phyloP scores from a whole-genome alignment of 2,113 vertebrate genomes.

The Eurypyga helias region DNA sequence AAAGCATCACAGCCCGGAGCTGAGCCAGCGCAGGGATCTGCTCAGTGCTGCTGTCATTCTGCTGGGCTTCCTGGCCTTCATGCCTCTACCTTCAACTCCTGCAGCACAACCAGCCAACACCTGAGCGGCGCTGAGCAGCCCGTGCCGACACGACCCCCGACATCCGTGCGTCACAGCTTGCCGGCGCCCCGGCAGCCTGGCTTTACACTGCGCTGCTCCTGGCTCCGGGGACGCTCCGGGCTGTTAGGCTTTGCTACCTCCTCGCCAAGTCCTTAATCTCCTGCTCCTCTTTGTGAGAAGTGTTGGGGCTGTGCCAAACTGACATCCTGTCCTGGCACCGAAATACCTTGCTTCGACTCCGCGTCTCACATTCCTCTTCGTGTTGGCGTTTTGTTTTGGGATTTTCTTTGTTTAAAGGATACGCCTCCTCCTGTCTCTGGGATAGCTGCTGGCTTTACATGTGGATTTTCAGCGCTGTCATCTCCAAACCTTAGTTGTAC shows the following conservation, averaged over 20 bases:
- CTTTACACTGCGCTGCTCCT: neutral
- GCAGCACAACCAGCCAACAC: neutral
- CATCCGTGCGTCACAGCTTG: neutral
- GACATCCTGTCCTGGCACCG: neutral
- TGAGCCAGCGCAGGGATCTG: neutral
- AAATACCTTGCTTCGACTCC: neutral
- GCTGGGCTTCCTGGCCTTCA: neutral
- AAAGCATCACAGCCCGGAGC: neutral
- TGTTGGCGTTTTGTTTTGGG: neutral
- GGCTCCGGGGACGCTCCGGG: neutral
- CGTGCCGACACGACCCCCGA: accelerated
- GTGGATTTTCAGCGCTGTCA: neutral
- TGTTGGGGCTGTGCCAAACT: neutral
- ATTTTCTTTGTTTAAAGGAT: neutral
- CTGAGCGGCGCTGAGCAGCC: neutral
- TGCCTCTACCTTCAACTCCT: neutral
- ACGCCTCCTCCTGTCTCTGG: neutral
- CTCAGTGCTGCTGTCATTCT: neutral
- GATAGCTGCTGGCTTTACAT: neutral
- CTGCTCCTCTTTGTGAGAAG: neutral
- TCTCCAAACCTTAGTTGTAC: neutral
- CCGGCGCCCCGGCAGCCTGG: neutral
- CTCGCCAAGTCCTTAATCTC: neutral
- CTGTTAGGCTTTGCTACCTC: neutral
- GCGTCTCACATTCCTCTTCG: accelerated